These are phyloP conservation scores for Hippocampus abdominalis DNA, from an alignment of 2,113 vertebrate genomes.

Conservation along the genomic window DNA sequence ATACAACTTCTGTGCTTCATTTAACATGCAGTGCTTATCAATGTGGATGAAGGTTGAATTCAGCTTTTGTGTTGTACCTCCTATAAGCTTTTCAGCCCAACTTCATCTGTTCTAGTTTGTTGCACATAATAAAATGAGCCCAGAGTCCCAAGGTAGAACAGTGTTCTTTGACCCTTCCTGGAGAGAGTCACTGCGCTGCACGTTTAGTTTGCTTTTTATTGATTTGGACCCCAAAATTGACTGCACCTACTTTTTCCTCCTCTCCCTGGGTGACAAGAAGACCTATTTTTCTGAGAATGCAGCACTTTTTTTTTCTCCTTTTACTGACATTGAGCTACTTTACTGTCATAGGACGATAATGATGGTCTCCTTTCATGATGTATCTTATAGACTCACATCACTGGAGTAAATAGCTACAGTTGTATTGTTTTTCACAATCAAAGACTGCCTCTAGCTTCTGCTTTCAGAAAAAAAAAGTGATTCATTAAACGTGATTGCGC, in stretches of 20 bases:
- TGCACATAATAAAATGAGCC: conserved; percentile 2
- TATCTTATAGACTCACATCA: neutral
- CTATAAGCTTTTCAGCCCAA: neutral
- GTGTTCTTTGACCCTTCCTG: conserved; percentile 1
- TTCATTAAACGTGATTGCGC: conserved; percentile 40
- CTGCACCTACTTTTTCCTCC: conserved; percentile 9
- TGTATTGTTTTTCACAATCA: neutral
- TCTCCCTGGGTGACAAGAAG: neutral
- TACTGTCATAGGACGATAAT: neutral
- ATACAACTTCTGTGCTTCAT: neutral
- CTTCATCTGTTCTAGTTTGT: neutral
- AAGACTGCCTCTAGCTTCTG: conserved; percentile 15
- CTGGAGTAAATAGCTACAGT: neutral
- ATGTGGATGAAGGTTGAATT: neutral
- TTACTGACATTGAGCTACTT: neutral
- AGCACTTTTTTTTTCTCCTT: neutral
- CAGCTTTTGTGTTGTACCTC: neutral
- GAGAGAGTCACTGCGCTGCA: neutral
- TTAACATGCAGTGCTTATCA: neutral
- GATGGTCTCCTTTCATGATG: neutral
- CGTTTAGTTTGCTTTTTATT: conserved; percentile 3
- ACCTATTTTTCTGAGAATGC: neutral
- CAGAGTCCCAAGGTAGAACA: neutral
- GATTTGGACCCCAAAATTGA: conserved; percentile 5
- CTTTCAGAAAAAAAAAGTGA: neutral